Evolutionary conservation across 2,797 vertebrate species (phyloP), one percentile per base, ranked within the genome.

Genomic region (Microhierax caerulescens): DNA sequence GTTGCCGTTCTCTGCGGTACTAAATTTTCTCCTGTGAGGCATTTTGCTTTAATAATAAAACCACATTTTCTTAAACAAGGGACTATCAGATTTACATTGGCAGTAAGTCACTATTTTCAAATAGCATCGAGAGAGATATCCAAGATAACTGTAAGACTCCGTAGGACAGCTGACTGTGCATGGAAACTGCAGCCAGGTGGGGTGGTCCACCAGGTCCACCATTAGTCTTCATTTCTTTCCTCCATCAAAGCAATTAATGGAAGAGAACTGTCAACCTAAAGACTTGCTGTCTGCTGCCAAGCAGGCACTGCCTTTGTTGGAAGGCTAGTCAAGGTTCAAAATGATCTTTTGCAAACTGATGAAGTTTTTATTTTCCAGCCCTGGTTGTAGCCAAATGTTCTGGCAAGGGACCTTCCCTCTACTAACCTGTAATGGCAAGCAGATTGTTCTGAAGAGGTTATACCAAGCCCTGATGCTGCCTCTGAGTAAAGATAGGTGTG

Each of bases 31-130:
- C 93, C 69, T 88, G 93, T 85, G 94, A 96, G 94, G 91, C 88
- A 93, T 96, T 94, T 89, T 92, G 90, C 82, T 97, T 95, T 94
- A 96, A 97, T 95, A 97, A 97, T 96, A 95, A 97, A 94, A 86
- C 30, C 75, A 81, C 88, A 48, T 95, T 93, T 95, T 96, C 92
- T 91, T 96, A 97, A 97, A 88, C 93, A 54, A 76, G 97, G 95
- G 85, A 93, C 53, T 78, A 61, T 78, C 74, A 69, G 79, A 97
- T 97, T 96, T 95, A 95, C 87, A 68, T 79, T 96, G 95, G 93
- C 69, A 93, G 43, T 88, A 90, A 93, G 80, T 91, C 53, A 65
- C 76, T 88, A 10, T 92, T 95, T 88, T 85, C 65, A 85, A 91
- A 84, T 54, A 59, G 27, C 36, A 54, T 37, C 43, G 32, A 78